These are phyloP conservation scores for Zoroaster sp. DNA, from an alignment of 53 echinoderm and acorn worm species.

Conservation along the genomic window DNA sequence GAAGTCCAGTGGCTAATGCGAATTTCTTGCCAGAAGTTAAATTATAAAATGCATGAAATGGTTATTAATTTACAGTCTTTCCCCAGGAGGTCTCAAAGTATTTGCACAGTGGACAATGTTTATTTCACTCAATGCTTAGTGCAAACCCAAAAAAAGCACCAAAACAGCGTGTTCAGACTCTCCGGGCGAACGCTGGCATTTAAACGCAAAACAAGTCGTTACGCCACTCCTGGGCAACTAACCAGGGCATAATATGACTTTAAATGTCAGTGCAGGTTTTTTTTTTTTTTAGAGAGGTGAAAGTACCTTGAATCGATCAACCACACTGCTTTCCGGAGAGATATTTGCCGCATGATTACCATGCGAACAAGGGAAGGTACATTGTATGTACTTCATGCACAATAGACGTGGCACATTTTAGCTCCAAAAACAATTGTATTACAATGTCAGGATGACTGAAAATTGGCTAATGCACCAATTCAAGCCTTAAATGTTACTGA, in stretches of 20 bases:
- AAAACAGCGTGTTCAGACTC: neutral
- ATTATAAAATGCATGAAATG: neutral
- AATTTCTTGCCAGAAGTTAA: neutral
- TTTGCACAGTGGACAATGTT: too few relatives aligned
- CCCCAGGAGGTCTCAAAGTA: neutral
- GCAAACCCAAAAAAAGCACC: neutral
- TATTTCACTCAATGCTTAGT: neutral
- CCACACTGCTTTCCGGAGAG: neutral
- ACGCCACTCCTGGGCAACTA: neutral
- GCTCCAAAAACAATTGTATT: neutral
- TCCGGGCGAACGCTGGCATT: neutral
- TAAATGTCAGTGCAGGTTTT: constrained; percentile 6
- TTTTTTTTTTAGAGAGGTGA: neutral
- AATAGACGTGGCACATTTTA: neutral
- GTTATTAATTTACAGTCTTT: neutral
- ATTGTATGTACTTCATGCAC: neutral
- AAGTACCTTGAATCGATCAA: constrained; percentile 17
- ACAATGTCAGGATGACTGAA: neutral
- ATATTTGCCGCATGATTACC: neutral
- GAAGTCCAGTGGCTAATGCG: neutral
- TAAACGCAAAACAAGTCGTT: neutral
- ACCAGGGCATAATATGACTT: neutral
- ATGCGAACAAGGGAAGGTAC: neutral
- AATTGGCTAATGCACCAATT: neutral
- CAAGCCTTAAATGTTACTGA: neutral